Evolutionary conservation across 2,888 invertebrate species (phyloP), one percentile per base, ranked within the genome.

Genomic region (Oxyscelio sp.): DNA sequence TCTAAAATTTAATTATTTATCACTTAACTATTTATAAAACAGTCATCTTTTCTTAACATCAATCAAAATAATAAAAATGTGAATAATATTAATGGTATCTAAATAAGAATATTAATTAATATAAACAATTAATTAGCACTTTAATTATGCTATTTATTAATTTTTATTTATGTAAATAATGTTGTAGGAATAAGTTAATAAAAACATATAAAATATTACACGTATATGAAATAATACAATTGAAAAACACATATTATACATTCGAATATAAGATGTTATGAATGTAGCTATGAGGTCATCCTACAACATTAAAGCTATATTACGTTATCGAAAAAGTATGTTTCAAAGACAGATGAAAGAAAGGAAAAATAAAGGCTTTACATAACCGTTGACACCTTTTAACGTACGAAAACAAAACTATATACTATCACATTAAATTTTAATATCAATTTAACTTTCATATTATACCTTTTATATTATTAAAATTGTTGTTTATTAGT

Each of bases 311-410:
- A 21, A n/a, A 5, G 22, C 19, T 58, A 58, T 34, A 59, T 59
- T 61, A 27, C 63, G 63, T 45, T 63, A 63, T 63, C 19, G 48
- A 48, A 48, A 63, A 63, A 63, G 19, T 63, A 63, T 63, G 63
- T 63, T 63, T 63, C 17, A 31, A 63, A 63, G 27, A 24, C 40
- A 24, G 17, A 17, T 9, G 11, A 27, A 48, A 45, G 24, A 48
- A 63, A 48, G 15, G 43, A 31, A 48, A 48, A 63, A 34, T 34
- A 34, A 34, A 34, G 34, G 9, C 34, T 34, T 34, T 34, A 19
- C n/a, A 34, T n/a, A 58, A 58, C 9, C 15, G 31, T 17, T 5
- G 13, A 21, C 34, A 17, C 34, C 6, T 34, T 34, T 34, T 34
- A 34, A 34, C 9, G 34, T 34, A 5, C 21, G 34, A 52, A 13